A percentile compares a stretch with the other conserved stretches of the same genome.
Evolutionary conservation across 2,888 invertebrate genomes (phyloP).

Genomic region (Amblyjoppa proteus): DNA sequence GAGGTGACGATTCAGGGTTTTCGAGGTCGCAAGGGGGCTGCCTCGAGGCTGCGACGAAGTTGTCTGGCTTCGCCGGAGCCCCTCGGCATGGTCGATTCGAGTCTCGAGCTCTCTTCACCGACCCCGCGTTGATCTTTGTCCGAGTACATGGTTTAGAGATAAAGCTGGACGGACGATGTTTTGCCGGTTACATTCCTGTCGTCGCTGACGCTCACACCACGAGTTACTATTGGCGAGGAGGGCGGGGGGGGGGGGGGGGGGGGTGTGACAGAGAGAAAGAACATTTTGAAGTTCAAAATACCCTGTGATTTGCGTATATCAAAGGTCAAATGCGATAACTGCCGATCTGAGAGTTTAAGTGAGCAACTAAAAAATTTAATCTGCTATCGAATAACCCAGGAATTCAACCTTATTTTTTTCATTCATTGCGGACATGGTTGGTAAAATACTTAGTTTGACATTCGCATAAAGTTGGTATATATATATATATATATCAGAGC

Average conservation of each 20-base stretch:
- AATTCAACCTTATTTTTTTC: not conserved
- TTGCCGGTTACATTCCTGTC: not conserved
- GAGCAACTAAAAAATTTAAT: not conserved
- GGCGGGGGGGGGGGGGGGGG: too few relatives aligned
- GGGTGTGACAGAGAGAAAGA: too few relatives aligned
- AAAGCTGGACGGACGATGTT: slow-evolving; percentile 7
- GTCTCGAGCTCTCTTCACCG: slow-evolving; percentile 4
- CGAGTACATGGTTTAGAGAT: slow-evolving; percentile 26
- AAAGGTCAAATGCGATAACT: not conserved
- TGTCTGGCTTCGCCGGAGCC: slow-evolving; percentile 42
- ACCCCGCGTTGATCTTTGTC: slow-evolving; percentile 29
- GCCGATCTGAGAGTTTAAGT: not conserved
- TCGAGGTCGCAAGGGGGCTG: not conserved
- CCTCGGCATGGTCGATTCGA: slow-evolving; percentile 25
- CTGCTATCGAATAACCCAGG: not conserved
- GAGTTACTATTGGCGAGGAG: not conserved
- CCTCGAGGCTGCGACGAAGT: slow-evolving; percentile 2
- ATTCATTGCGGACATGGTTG: not conserved
- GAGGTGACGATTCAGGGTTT: slow-evolving; percentile 5
- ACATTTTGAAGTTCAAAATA: not conserved
- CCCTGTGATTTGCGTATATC: not conserved
- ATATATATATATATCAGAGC: too few relatives aligned
- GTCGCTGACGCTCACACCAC: not conserved
- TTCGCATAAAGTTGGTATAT: not conserved
- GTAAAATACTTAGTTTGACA: not conserved